phyloP scores from a whole-genome alignment of 2,888 invertebrate species.

The Drosophila emarginata region DNA sequence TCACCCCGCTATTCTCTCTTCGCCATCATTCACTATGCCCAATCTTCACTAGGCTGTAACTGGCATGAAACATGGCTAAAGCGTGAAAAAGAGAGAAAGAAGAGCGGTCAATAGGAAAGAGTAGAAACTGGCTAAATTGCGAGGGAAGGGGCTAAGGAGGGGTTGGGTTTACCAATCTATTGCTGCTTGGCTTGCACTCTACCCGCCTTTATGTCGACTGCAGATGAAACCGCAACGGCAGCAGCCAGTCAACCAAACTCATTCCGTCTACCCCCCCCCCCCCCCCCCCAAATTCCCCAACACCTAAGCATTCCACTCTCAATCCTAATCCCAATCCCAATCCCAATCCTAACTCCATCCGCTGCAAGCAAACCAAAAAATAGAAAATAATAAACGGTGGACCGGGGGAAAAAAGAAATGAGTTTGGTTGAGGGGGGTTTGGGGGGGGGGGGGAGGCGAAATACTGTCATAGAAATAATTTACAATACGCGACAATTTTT shows the following conservation, averaged over 20 bases:
- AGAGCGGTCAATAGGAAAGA: slow-evolving; percentile 28
- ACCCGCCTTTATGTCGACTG: slow-evolving; percentile 63
- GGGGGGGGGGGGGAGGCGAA: neutral
- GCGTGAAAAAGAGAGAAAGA: slow-evolving; percentile 14
- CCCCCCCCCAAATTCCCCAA: slow-evolving; percentile 23
- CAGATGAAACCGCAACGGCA: slow-evolving; percentile 68
- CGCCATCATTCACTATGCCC: neutral
- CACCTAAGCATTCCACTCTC: neutral
- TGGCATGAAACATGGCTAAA: slow-evolving; percentile 75
- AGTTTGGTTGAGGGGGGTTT: too few relatives aligned
- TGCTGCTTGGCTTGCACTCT: slow-evolving; percentile 20
- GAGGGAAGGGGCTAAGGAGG: neutral
- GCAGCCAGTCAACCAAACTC: slow-evolving; percentile 5
- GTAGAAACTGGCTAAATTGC: too few relatives aligned
- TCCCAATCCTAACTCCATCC: too few relatives aligned
- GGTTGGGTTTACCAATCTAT: slow-evolving; percentile 22
- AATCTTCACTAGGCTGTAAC: slow-evolving; percentile 47
- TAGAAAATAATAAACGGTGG: slow-evolving; percentile 5
- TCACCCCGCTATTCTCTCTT: neutral
- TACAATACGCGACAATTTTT: slow-evolving; percentile 60
- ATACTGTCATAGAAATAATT: slow-evolving; percentile 55
- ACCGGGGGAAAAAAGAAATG: slow-evolving; percentile 9
- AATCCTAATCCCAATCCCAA: neutral
- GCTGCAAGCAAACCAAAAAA: slow-evolving; percentile 19
- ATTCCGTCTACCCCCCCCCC: neutral